A percentile compares a stretch with the other conserved stretches of the same genome.
Evolutionary conservation across 1,140 invertebrate species (phyloP).

Genomic region (Tetranychus urticae): DNA sequence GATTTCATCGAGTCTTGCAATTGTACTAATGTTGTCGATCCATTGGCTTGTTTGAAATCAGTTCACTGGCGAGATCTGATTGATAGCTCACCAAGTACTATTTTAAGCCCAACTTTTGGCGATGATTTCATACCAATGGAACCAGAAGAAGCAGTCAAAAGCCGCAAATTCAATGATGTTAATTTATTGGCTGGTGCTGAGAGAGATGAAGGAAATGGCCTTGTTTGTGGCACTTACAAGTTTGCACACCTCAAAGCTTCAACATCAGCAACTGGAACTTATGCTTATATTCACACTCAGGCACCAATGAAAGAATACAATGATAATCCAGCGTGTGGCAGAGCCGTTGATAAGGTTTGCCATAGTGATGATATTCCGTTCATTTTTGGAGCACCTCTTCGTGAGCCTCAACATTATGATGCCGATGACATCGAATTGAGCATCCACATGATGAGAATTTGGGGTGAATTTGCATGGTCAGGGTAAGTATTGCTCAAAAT

Average conservation of each 20-base stretch:
- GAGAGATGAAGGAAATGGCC: not conserved
- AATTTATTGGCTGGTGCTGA: not conserved
- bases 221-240: no score
- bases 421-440: not conserved
- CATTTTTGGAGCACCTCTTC: not conserved
- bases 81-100: not conserved
- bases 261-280: not conserved
- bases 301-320: not conserved
- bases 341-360: not conserved
- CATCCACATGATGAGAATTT: not conserved
- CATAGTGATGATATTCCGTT: not conserved
- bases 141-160: not conserved
- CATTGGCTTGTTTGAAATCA: not conserved
- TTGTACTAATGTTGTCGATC: not conserved
- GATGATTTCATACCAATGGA: not conserved
- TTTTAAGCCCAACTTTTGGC: not conserved
- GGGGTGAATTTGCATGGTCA: not conserved
- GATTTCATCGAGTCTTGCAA: not conserved
- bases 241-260: not conserved
- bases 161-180: not conserved
- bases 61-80: no score
- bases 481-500: not conserved
- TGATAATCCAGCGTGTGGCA: not conserved
- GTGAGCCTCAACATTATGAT: not conserved
- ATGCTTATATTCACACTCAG: not conserved